Evolutionary conservation across 2,113 vertebrate species (phyloP).

Genomic region (Pteropus alecto): DNA sequence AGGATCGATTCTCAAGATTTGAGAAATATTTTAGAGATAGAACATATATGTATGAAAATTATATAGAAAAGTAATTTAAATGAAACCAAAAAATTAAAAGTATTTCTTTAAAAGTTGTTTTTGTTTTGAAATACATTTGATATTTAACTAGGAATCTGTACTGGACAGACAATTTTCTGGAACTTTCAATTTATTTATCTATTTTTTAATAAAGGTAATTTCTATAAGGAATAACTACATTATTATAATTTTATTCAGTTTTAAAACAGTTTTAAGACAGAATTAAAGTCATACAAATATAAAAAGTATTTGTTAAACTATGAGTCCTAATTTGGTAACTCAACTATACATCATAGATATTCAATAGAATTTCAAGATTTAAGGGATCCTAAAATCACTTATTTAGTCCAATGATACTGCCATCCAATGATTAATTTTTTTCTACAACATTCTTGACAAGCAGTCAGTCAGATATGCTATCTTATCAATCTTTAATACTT

Average conservation of each 20-base stretch:
- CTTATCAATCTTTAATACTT: not conserved
- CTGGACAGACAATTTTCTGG: not conserved
- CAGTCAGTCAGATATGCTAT: not conserved
- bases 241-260: not conserved
- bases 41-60: not conserved
- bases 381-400: not conserved
- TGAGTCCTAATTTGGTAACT: not conserved
- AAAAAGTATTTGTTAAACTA: not conserved
- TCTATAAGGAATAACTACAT: not conserved
- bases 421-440: not conserved
- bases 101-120: not conserved
- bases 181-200: not conserved
- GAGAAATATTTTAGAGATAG: not conserved
- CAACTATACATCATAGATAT: not conserved
- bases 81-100: not conserved
- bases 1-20: not conserved
- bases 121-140: not conserved
- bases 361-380: not conserved
- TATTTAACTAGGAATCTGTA: slow-evolving; percentile 24
- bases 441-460: not conserved
- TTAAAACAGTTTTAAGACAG: not conserved
- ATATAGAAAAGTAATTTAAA: not conserved
- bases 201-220: slow-evolving; percentile 19
- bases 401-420: not conserved
- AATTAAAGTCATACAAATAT: slow-evolving; percentile 34